These are phyloP conservation scores for Magallana angulata DNA, from an alignment of 1,140 invertebrate species.

Conservation along the genomic window DNA sequence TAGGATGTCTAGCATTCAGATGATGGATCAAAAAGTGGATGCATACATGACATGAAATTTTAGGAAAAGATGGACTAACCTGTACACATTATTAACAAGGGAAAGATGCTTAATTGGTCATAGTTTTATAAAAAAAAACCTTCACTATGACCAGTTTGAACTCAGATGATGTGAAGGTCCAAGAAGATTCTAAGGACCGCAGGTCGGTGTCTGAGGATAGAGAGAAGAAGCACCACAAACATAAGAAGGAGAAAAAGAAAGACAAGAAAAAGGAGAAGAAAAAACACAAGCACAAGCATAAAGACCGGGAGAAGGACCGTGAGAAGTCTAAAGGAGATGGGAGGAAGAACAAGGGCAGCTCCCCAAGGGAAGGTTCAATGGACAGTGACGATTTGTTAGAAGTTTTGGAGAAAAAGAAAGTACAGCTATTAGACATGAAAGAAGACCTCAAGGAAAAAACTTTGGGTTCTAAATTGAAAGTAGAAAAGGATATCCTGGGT, in stretches of 20 bases:
- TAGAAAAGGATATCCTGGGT: not conserved
- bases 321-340: not conserved
- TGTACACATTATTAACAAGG: too few species aligned
- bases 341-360: not conserved
- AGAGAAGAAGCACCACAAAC: slow-evolving; percentile 23
- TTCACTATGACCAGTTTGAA: not conserved
- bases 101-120: too few species aligned
- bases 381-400: not conserved
- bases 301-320: slow-evolving; percentile 16
- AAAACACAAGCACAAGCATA: slow-evolving; percentile 40
- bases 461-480: not conserved
- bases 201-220: not conserved
- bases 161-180: not conserved
- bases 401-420: not conserved
- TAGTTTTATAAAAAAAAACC: too few species aligned
- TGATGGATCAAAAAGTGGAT: too few species aligned
- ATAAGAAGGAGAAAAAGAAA: slow-evolving; percentile 39
- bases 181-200: not conserved
- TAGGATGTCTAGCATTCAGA: too few species aligned
- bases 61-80: too few species aligned
- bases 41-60: too few species aligned
- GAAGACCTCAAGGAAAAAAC: not conserved
- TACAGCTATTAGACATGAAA: not conserved
- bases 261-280: slow-evolving; percentile 30
- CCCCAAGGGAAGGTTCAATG: not conserved